These are phyloP conservation scores for Littorina saxatilis DNA, from an alignment of 1,140 invertebrate genomes.

Conservation along the genomic window DNA sequence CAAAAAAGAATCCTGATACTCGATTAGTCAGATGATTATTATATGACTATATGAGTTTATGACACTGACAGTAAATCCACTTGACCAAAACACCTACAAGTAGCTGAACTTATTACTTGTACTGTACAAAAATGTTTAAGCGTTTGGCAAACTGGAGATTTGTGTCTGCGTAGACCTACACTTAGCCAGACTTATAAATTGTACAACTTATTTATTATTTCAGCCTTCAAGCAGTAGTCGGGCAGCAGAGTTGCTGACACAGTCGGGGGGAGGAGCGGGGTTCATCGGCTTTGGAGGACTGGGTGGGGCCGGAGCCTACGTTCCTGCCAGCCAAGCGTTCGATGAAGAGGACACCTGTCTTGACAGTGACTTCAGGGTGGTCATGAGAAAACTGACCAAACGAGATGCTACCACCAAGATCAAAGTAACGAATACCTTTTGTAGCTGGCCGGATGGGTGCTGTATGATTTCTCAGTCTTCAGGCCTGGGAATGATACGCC, in stretches of 20 bases:
- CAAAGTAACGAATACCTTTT: constrained; percentile 79
- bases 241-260: constrained; percentile 84
- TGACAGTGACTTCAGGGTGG: constrained; percentile 76
- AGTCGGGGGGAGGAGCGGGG: constrained; percentile 70
- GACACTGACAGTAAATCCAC: too few relatives aligned
- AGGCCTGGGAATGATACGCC: too few relatives aligned
- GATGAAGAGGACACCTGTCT: constrained; percentile 72
- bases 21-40: too few relatives aligned
- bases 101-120: too few relatives aligned
- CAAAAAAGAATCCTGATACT: too few relatives aligned
- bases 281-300: constrained; percentile 84
- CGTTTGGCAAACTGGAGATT: too few relatives aligned
- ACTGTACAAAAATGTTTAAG: too few relatives aligned
- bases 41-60: too few relatives aligned
- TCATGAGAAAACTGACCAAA: constrained; percentile 82
- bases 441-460: neutral
- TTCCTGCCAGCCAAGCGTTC: constrained; percentile 77
- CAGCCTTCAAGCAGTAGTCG: constrained; percentile 89
- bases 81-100: too few relatives aligned
- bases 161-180: too few relatives aligned
- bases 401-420: constrained; percentile 90
- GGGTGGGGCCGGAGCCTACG: constrained; percentile 77
- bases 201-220: constrained; percentile 57
- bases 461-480: too few relatives aligned
- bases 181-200: too few relatives aligned